Percentiles rank a stretch among this genome's conserved stretches.
phyloP scores from a whole-genome alignment of 2,113 vertebrate species.

The Turdus rufiventris region DNA sequence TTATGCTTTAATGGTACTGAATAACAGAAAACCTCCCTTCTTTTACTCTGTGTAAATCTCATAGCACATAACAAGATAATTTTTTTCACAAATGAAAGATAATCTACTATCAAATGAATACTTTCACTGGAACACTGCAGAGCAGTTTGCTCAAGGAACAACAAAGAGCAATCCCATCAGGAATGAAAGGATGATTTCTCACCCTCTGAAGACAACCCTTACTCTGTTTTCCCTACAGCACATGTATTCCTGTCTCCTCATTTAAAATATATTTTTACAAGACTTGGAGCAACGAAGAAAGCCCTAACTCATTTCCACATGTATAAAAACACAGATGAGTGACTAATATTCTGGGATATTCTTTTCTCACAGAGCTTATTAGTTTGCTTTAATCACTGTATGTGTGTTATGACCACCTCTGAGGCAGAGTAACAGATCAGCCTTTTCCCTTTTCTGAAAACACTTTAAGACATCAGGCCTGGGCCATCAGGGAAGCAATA shows the following conservation, averaged over 20 bases:
- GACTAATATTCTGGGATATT: background rate
- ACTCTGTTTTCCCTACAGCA: background rate
- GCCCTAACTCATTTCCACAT: background rate
- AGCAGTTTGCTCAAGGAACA: background rate
- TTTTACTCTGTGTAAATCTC: background rate
- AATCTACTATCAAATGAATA: background rate
- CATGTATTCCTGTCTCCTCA: background rate
- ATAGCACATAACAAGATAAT: background rate
- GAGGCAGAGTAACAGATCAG: background rate
- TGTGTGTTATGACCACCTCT: background rate
- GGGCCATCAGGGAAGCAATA: background rate
- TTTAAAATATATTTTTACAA: background rate
- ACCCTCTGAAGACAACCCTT: background rate
- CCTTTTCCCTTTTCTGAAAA: background rate
- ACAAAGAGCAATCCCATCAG: background rate
- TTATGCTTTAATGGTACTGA: background rate
- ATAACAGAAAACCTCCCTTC: background rate
- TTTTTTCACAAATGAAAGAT: background rate
- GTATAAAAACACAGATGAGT: background rate
- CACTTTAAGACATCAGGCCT: background rate
- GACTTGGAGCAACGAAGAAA: background rate
- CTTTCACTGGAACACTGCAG: background rate
- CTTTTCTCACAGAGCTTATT: background rate
- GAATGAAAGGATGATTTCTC: background rate
- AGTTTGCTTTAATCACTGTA: background rate